Conservation (phyloP, 2,797 vertebrate species). For the Decapterus maruadsi region DNA sequence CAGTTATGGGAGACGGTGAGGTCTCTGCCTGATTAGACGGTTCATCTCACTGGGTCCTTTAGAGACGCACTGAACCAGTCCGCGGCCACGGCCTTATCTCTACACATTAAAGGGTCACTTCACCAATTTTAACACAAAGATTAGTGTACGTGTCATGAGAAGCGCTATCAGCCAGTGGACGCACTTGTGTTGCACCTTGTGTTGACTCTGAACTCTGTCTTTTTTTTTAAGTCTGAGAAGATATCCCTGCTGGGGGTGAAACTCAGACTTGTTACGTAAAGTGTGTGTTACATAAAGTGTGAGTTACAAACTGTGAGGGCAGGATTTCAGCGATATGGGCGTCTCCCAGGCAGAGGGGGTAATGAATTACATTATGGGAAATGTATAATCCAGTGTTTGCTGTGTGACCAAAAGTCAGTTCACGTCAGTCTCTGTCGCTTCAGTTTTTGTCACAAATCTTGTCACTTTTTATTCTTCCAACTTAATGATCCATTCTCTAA, state of each 20-base stretch:
- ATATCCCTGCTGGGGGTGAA: background rate
- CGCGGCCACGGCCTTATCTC: background rate
- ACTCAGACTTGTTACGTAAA: background rate
- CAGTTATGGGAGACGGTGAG: slow-evolving; percentile 10
- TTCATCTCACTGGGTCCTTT: slow-evolving; percentile 32
- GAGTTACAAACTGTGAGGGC: background rate
- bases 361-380: slow-evolving; percentile 6
- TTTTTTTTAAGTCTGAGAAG: background rate
- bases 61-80: background rate
- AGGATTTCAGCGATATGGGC: slow-evolving; percentile 8
- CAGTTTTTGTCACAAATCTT: background rate
- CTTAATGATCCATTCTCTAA: background rate
- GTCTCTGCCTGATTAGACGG: slow-evolving; percentile 8
- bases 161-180: background rate
- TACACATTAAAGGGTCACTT: background rate
- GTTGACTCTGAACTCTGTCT: background rate
- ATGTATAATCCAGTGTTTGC: slow-evolving; percentile 12
- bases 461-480: background rate
- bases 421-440: background rate
- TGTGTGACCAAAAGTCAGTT: background rate
- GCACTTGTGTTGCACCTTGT: slow-evolving; percentile 1
- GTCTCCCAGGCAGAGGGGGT: background rate
- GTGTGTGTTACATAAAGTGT: background rate
- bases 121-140: background rate
- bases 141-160: background rate